Conservation (phyloP, 2,113 vertebrate species). For the Charina bottae region DNA sequence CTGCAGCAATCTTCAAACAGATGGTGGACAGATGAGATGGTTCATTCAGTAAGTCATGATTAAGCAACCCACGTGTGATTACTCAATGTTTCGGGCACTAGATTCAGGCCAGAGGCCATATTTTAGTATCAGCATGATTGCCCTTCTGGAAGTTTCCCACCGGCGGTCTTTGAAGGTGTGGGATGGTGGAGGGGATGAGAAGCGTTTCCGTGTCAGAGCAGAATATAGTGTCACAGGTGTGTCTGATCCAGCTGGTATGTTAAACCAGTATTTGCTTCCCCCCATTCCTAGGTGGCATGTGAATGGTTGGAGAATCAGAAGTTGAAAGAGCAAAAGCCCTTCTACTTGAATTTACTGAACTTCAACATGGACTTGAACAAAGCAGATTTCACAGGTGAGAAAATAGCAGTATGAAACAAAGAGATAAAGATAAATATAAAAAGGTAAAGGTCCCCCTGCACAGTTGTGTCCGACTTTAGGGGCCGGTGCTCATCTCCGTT, state of each 20-base stretch:
- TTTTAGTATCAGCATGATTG: background rate
- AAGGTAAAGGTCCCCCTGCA: too few relatives aligned
- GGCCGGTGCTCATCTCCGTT: too few relatives aligned
- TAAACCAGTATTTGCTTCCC: constrained; percentile 31
- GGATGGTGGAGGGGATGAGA: background rate
- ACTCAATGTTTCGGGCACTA: too few relatives aligned
- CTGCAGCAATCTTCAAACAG: too few relatives aligned
- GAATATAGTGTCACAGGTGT: background rate
- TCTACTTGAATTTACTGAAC: constrained; percentile 67
- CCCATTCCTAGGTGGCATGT: constrained; percentile 68
- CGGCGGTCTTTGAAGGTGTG: background rate
- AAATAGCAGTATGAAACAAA: accelerated
- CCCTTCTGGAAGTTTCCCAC: background rate
- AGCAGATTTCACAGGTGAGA: constrained; percentile 75
- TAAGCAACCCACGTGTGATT: too few relatives aligned
- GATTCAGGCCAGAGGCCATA: too few relatives aligned
- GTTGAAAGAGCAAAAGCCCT: constrained; percentile 57
- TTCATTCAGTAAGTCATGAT: too few relatives aligned
- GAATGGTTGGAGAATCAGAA: constrained; percentile 73
- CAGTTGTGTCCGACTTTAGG: too few relatives aligned
- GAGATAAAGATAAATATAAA: background rate
- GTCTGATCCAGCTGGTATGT: background rate
- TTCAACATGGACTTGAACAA: constrained; percentile 67
- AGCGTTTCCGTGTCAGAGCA: background rate
- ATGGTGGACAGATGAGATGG: too few relatives aligned